These are phyloP conservation scores for Semaprochilodus insignis DNA, from an alignment of 2,797 vertebrate species.

Conservation along the genomic window DNA sequence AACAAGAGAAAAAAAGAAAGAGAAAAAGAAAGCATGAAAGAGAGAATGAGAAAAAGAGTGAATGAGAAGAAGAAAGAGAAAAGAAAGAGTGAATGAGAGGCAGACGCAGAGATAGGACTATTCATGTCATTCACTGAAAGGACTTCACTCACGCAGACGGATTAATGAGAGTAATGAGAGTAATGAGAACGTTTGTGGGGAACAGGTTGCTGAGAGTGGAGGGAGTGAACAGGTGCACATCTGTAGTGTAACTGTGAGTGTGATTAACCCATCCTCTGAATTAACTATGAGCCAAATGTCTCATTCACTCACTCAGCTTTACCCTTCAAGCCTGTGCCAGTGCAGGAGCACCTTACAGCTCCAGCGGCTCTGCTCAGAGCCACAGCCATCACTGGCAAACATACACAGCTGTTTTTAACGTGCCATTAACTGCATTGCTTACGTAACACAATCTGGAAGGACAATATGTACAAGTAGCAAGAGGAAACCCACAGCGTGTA, in stretches of 20 bases:
- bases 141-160: too few relatives aligned
- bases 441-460: neutral
- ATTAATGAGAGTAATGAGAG: neutral
- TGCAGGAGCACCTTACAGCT: slow-evolving; percentile 37
- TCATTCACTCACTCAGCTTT: slow-evolving; percentile 34
- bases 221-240: slow-evolving; percentile 50
- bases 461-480: neutral
- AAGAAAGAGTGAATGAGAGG: neutral
- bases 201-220: slow-evolving; percentile 31
- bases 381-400: slow-evolving; percentile 17
- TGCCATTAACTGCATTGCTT: slow-evolving; percentile 7
- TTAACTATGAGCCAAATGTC: slow-evolving; percentile 51
- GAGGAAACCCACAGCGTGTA: too few relatives aligned
- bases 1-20: too few relatives aligned
- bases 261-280: slow-evolving; percentile 48
- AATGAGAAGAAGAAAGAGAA: neutral
- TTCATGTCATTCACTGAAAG: neutral
- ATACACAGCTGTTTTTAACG: slow-evolving; percentile 20
- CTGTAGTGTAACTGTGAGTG: slow-evolving; percentile 39
- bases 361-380: slow-evolving; percentile 7
- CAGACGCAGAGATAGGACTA: too few relatives aligned
- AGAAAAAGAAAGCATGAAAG: neutral
- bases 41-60: neutral
- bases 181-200: neutral
- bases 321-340: slow-evolving; percentile 23